These are phyloP conservation scores for Pomacea canaliculata DNA, from an alignment of 2,888 invertebrate genomes.

Conservation along the genomic window DNA sequence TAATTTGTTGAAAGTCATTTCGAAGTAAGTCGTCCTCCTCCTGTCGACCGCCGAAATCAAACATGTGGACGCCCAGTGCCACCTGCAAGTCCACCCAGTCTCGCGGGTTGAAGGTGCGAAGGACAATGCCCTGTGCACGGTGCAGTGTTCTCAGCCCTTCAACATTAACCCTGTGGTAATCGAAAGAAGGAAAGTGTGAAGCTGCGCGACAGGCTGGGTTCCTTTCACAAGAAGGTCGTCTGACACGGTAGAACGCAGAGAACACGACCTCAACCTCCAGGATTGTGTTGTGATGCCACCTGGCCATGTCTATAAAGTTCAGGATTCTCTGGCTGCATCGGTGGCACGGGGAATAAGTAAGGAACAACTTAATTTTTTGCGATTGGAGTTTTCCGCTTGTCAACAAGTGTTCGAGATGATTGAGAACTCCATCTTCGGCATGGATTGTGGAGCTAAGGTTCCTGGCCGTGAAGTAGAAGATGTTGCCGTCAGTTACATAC, in stretches of 20 bases:
- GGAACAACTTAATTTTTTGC: conserved; percentile 5
- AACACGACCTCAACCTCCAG: conserved; percentile 9
- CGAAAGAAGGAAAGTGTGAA: neutral
- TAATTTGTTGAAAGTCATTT: too few relatives aligned
- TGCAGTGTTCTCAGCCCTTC: neutral
- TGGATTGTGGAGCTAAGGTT: neutral
- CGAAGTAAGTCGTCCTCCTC: too few relatives aligned
- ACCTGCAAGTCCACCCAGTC: neutral
- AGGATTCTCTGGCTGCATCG: neutral
- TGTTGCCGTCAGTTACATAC: neutral
- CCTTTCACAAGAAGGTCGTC: conserved; percentile 5
- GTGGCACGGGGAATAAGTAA: conserved; percentile 13
- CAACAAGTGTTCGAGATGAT: neutral
- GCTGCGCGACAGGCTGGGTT: neutral
- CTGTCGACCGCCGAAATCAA: neutral
- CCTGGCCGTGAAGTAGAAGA: neutral
- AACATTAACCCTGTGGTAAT: neutral
- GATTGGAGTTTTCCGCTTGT: neutral
- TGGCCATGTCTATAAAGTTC: neutral
- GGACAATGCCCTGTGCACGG: neutral
- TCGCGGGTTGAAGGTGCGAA: neutral
- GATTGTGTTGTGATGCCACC: neutral
- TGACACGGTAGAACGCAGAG: conserved; percentile 8
- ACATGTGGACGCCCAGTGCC: neutral
- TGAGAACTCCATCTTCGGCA: conserved; percentile 9